Evolutionary conservation across 64 coral and sea anemone genomes (phyloP), one percentile per base, ranked within the genome.

Genomic region (Actinia equina): DNA sequence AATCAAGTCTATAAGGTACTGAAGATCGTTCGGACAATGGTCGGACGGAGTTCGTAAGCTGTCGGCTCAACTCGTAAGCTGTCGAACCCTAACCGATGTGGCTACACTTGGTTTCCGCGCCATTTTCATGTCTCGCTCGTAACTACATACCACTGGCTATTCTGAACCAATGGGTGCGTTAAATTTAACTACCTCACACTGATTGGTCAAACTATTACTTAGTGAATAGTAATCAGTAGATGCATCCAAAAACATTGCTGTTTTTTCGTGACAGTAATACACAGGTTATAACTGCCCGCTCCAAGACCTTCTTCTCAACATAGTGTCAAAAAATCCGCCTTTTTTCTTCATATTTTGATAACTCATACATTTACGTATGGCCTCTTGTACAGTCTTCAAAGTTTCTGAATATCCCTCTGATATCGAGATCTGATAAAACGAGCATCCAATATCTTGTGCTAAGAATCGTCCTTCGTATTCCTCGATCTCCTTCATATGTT

Each of bases 381-480:
- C 83, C 13, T 85, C 59, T 22, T 85, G 83, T 17, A 85, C 83
- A 22, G 83, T 18, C 16, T 58, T 26, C 16, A 62, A 26, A 22
- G 83, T 85, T 26, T 85, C 83, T 25, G 27, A 5, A 43, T 85
- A 85, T 14, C 86, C 77, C 53, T 92, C 90, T 18, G 90, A 92
- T 19, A 77, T 53, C 0, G 90, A 92, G 13, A 92, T 20, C 79
- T 92, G 90, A 26, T 69, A 49, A 42, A 92, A 92, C 2, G 84
- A 82, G 19, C 90, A 92, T 14, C 86, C 90, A 7, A 87, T 37
- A 14, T 86, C 78, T 55, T 92, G 90, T 6, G 90, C 90, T 20
- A 92, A 43, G 1, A 92, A 64, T 49, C 90, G 56, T 6, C 90
- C 90, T 43, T 92, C 90, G 61, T 92, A 92, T 19, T 92, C 90